Base-by-base conservation (phyloP, 1,140 invertebrate genomes). In the Tenebrio molitor region DNA sequence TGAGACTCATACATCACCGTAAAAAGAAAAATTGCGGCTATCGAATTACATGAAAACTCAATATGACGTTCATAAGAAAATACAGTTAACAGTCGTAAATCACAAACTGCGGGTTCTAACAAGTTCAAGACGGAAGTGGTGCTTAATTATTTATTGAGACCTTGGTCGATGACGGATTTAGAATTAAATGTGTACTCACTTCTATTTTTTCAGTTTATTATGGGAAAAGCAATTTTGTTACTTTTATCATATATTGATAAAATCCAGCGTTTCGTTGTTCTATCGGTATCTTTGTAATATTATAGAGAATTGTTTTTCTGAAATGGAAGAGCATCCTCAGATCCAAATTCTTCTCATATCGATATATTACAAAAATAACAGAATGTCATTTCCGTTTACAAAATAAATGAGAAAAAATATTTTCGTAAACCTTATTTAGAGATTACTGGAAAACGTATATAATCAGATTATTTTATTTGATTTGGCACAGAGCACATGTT, bases 1-100 rank as follows among this genome's bases (percentile, higher is more conserved):
- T 58, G 50, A 58, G 12, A 29, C 23, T 58, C 23, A 58, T 58
- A 58, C 19, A 58, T 58, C 50, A 58, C 23, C 4, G 23, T 14
- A 33, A 58, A 8, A 23, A 29, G 50, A 58, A 58, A 58, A 58
- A 58, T 58, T 34, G 50, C 50, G 21, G 50, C 46, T 23, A 58
- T 58, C 50, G 50, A 25, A 58, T 58, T 58, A 58, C 50, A 58
- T 17, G 50, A 58, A 58, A 58, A 58, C 15, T 29, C 50, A 58
- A 58, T 58, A 58, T 58, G 21, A 10, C 29, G 10, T 33, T 58
- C 36, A 39, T 39, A 39, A 39, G 36, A 39, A 39, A 39, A 39
- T 39, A 39, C 5, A 39, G 36, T 39, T 39, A 39, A 39, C 36
- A 39, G 12, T 39, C 36, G 36, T 39, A 39, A 39, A 39, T 39